Conservation (phyloP, 2,888 invertebrate species). For the Prosopocoilus inquinatus region DNA sequence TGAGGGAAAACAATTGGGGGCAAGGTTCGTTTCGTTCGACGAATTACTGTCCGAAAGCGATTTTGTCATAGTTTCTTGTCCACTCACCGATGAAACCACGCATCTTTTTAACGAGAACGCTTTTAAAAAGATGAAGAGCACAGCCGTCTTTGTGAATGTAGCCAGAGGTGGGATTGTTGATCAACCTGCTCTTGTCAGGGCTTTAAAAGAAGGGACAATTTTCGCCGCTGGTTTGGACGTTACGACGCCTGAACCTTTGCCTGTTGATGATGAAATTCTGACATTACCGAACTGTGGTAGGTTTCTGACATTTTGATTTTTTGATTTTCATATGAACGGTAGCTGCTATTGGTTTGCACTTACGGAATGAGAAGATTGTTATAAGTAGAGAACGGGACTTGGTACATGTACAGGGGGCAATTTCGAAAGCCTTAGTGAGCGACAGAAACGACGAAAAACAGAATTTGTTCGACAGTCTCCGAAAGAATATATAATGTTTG, state of each 20-base stretch:
- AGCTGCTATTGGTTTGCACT: no score
- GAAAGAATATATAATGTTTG: no score
- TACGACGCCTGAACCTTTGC: slow-evolving; percentile 86
- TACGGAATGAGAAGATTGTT: no score
- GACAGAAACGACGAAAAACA: no score
- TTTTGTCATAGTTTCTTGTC: slow-evolving; percentile 68
- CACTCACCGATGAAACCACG: slow-evolving; percentile 67
- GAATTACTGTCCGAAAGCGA: slow-evolving; percentile 69
- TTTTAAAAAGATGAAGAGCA: slow-evolving; percentile 74
- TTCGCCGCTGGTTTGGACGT: slow-evolving; percentile 91
- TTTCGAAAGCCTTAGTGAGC: no score
- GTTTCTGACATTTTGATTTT: slow-evolving; percentile 38
- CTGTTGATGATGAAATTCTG: slow-evolving; percentile 73
- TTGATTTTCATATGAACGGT: no score
- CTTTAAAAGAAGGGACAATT: slow-evolving; percentile 71
- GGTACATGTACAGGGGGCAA: no score
- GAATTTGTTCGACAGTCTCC: no score
- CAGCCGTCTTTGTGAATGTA: slow-evolving; percentile 73
- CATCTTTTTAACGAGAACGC: slow-evolving; percentile 66
- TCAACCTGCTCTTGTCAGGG: slow-evolving; percentile 77
- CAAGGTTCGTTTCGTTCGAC: slow-evolving; percentile 60
- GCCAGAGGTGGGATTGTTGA: slow-evolving; percentile 75
- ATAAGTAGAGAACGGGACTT: no score
- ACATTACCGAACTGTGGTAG: slow-evolving; percentile 79
- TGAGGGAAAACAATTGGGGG: slow-evolving; percentile 60